These are phyloP conservation scores for Adelosebastes latens DNA, from an alignment of 2,797 vertebrate genomes.

Conservation along the genomic window DNA sequence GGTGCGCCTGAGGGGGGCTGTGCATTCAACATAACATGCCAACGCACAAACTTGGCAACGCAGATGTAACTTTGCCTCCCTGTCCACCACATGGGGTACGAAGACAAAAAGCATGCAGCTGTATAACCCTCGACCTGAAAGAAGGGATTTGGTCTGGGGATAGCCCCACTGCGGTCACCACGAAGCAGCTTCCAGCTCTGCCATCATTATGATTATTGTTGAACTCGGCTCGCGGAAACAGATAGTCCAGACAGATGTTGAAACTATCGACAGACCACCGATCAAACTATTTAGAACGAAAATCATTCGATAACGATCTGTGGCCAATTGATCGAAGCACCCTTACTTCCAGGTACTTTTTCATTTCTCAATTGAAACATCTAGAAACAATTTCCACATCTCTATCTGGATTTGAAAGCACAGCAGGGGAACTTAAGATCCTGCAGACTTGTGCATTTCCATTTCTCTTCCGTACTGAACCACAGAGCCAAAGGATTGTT, in stretches of 20 bases:
- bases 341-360: not conserved
- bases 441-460: not conserved
- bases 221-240: too few species aligned
- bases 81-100: too few species aligned
- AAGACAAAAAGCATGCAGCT: too few species aligned
- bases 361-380: slow-evolving; percentile 10
- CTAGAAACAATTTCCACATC: slow-evolving; percentile 2
- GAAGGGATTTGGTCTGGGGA: not conserved
- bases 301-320: not conserved
- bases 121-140: too few species aligned
- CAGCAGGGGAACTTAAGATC: slow-evolving; percentile 6
- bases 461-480: slow-evolving; percentile 17
- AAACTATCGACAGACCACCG: not conserved
- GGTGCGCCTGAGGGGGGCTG: accelerated
- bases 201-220: too few species aligned
- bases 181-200: not conserved
- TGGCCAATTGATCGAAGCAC: not conserved
- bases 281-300: not conserved
- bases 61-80: too few species aligned
- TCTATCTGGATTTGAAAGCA: not conserved
- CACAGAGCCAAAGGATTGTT: slow-evolving; percentile 29
- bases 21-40: too few species aligned
- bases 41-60: too few species aligned
- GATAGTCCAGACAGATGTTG: too few species aligned
- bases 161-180: not conserved